Conservation (phyloP, 2,797 vertebrate species). For the Mastacembelus armatus region DNA sequence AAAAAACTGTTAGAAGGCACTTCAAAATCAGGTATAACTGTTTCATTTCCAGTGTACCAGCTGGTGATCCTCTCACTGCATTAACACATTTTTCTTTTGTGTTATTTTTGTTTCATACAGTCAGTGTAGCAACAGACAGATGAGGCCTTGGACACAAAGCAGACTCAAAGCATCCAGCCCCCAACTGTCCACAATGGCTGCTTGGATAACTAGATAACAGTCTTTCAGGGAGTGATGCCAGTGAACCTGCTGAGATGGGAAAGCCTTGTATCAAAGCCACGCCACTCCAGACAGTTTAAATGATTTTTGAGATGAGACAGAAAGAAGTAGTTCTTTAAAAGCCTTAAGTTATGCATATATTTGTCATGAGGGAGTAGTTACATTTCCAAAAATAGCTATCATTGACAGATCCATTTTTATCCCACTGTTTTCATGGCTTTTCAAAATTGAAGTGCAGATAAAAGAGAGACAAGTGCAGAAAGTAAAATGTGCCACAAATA, state of each 20-base stretch:
- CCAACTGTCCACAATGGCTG: conserved; percentile 49
- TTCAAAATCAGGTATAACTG: conserved; percentile 37
- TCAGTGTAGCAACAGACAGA: conserved; percentile 56
- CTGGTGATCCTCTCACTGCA: conserved; percentile 68
- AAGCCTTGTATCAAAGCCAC: conserved; percentile 46
- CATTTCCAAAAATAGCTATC: conserved; percentile 49
- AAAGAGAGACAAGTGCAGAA: background rate
- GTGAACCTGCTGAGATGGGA: conserved; percentile 43
- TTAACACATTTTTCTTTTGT: conserved; percentile 64
- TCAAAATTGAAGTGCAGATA: conserved; percentile 6
- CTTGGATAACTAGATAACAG: conserved; percentile 40
- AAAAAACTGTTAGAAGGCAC: conserved; percentile 41
- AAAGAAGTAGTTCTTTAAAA: conserved; percentile 30
- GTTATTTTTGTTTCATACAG: conserved; percentile 58
- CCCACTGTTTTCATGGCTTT: conserved; percentile 32
- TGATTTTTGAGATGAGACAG: background rate
- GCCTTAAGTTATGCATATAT: conserved; percentile 38
- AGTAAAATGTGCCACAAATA: too few species aligned
- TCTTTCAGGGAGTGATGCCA: conserved; percentile 49
- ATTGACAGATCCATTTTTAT: conserved; percentile 22
- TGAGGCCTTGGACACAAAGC: conserved; percentile 60
- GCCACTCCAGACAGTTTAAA: conserved; percentile 17
- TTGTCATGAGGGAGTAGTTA: conserved; percentile 39
- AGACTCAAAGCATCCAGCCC: conserved; percentile 43
- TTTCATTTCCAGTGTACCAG: conserved; percentile 52